Evolutionary conservation across 2,888 invertebrate genomes (phyloP).

Genomic region (Yponomeuta malinellus): DNA sequence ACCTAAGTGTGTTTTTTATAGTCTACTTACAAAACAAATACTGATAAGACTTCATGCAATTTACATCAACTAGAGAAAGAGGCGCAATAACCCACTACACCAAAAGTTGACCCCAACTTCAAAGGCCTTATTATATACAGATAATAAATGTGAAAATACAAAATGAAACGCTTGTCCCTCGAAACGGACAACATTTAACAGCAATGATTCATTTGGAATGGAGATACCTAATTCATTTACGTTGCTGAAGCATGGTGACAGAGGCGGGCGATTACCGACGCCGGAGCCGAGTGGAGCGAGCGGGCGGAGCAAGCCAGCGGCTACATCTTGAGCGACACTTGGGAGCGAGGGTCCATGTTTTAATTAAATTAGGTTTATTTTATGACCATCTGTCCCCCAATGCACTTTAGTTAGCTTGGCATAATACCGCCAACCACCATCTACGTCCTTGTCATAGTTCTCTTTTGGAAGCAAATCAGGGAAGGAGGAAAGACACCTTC

Average conservation of each 20-base stretch:
- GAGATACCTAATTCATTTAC: conserved; percentile 35
- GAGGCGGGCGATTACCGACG: conserved; percentile 21
- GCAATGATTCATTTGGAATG: conserved; percentile 34
- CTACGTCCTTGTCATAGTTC: not conserved
- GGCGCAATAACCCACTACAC: not conserved
- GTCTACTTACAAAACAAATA: no score
- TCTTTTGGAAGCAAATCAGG: not conserved
- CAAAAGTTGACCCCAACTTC: not conserved
- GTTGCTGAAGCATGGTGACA: conserved; percentile 31
- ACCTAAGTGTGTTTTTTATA: not conserved
- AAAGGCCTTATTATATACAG: not conserved
- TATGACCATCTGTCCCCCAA: conserved; percentile 33
- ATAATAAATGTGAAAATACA: conserved; percentile 19
- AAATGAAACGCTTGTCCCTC: not conserved
- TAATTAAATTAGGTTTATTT: conserved; percentile 38
- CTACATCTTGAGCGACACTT: conserved; percentile 1
- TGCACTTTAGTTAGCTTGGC: conserved; percentile 1
- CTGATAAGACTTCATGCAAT: not conserved
- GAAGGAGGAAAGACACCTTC: not conserved
- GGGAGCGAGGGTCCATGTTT: conserved; percentile 24
- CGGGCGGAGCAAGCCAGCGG: conserved; percentile 17
- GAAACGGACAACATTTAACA: not conserved
- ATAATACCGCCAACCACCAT: not conserved
- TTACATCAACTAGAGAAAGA: not conserved
- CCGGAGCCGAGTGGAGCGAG: conserved; percentile 3